These are phyloP conservation scores for Neoniphon sammara DNA, from an alignment of 2,797 vertebrate species.

Conservation along the genomic window DNA sequence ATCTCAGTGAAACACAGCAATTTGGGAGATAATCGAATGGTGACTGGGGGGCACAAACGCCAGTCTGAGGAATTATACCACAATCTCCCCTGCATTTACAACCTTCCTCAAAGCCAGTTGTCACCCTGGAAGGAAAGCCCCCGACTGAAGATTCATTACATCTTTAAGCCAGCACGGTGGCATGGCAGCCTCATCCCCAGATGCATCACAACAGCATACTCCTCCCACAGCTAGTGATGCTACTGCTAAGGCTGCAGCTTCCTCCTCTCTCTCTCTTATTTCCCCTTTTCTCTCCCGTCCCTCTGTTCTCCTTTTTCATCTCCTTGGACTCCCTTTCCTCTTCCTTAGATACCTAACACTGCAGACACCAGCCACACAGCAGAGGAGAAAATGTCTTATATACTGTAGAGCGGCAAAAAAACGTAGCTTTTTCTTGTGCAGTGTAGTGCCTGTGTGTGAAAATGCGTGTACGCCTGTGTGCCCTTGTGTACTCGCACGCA, in stretches of 20 bases:
- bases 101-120: slow-evolving; percentile 97
- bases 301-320: slow-evolving; percentile 52
- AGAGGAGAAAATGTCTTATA: slow-evolving; percentile 34
- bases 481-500: slow-evolving; percentile 37
- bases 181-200: slow-evolving; percentile 85
- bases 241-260: slow-evolving; percentile 68
- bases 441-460: slow-evolving; percentile 19
- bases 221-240: slow-evolving; percentile 80
- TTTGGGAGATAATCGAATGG: slow-evolving; percentile 99
- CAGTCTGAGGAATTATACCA: slow-evolving; percentile 99
- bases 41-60: slow-evolving; percentile 99
- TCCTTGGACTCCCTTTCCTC: slow-evolving; percentile 53
- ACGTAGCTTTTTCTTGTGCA: slow-evolving; percentile 13
- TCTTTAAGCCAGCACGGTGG: slow-evolving; percentile 91
- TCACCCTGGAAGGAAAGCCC: slow-evolving; percentile 91
- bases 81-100: slow-evolving; percentile 99
- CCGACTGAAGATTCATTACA: slow-evolving; percentile 94
- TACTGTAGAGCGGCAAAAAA: slow-evolving; percentile 38
- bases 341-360: slow-evolving; percentile 67
- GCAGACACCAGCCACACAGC: slow-evolving; percentile 56
- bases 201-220: slow-evolving; percentile 83
- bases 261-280: slow-evolving; percentile 61
- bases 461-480: slow-evolving; percentile 4
- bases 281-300: slow-evolving; percentile 47
- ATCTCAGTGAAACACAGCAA: slow-evolving; percentile 99